phyloP scores from a whole-genome alignment of 2,888 invertebrate genomes.

The Bembecia ichneumoniformis region DNA sequence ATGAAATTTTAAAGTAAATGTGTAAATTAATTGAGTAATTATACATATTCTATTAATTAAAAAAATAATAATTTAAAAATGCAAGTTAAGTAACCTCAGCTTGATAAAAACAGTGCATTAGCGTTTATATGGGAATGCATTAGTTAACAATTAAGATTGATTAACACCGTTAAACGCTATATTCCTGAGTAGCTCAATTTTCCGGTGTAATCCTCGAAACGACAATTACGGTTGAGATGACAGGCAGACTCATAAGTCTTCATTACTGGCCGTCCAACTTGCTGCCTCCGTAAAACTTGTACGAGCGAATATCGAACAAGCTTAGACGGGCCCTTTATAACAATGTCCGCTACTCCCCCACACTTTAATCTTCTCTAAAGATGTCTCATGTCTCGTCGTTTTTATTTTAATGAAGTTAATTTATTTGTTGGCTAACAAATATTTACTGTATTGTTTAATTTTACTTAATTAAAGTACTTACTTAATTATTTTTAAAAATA shows the following conservation, averaged over 20 bases:
- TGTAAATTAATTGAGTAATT: too few species aligned
- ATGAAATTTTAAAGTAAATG: too few species aligned
- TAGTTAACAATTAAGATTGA: neutral
- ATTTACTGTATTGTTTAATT: neutral
- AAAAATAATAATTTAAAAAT: too few species aligned
- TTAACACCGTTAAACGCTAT: too few species aligned
- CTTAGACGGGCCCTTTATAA: constrained; percentile 30
- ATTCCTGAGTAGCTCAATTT: neutral
- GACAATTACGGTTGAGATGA: constrained; percentile 41
- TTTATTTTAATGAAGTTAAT: neutral
- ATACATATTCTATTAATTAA: too few species aligned
- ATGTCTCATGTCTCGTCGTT: neutral
- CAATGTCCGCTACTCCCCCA: neutral
- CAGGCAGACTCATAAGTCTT: constrained; percentile 65
- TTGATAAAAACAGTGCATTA: too few species aligned
- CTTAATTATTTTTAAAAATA: neutral
- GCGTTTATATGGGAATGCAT: neutral
- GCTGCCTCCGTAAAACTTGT: constrained; percentile 42
- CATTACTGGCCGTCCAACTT: constrained; percentile 45
- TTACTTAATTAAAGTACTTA: neutral
- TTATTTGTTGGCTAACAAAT: neutral
- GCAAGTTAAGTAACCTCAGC: too few species aligned
- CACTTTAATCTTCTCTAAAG: neutral
- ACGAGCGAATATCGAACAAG: constrained; percentile 28
- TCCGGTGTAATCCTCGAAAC: constrained; percentile 21